Conservation (phyloP, 1,140 invertebrate genomes). For the Aphaenogaster ashmeadi region DNA sequence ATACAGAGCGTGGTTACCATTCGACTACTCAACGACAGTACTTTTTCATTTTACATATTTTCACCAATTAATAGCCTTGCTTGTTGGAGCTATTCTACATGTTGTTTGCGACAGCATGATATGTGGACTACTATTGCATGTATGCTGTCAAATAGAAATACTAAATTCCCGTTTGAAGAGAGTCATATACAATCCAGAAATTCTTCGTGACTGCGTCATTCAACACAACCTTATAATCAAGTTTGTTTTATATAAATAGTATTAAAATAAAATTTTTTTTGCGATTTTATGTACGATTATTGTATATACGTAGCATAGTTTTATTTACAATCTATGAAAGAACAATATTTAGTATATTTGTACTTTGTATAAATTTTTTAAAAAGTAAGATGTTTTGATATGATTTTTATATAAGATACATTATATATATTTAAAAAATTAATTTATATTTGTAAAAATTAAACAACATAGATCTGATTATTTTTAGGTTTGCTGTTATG, state of each 20-base stretch:
- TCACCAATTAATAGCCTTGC: conserved; percentile 41
- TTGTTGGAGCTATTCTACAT: conserved; percentile 29
- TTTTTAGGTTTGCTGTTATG: conserved; percentile 51
- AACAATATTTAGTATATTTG: not conserved
- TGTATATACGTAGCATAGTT: not conserved
- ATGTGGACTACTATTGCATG: conserved; percentile 64
- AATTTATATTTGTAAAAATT: not conserved
- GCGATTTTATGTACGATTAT: not conserved
- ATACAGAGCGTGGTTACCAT: conserved; percentile 63
- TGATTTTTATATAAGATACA: not conserved
- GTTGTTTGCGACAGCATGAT: conserved; percentile 67
- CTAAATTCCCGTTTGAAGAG: conserved; percentile 52
- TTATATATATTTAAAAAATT: not conserved
- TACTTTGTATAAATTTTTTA: not conserved
- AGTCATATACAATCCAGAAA: not conserved
- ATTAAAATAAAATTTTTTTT: not conserved
- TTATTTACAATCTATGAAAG: not conserved
- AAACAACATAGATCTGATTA: not conserved
- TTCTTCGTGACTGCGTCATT: conserved; percentile 30
- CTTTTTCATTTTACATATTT: conserved; percentile 43
- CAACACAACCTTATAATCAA: conserved; percentile 73
- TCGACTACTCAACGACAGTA: not conserved
- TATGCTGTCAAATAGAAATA: conserved; percentile 68
- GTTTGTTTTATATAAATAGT: conserved; percentile 52
- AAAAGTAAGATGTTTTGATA: not conserved